Evolutionary conservation across 2,113 vertebrate genomes (phyloP).

Genomic region (Nycticebus coucang): DNA sequence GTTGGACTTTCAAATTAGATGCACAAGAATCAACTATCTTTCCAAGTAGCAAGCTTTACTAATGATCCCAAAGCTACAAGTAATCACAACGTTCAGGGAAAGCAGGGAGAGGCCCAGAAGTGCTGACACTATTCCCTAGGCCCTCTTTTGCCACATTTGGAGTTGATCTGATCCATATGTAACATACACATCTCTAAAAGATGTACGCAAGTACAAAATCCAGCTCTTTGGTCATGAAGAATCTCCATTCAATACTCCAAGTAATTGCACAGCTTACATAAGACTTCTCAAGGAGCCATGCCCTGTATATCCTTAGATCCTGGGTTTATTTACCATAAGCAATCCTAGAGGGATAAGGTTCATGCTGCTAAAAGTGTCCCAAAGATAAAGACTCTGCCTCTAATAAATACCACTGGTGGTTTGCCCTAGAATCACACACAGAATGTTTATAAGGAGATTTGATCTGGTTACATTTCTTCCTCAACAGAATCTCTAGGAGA

Average conservation of each 20-base stretch:
- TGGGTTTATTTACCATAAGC: background rate
- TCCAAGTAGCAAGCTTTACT: background rate
- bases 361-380: background rate
- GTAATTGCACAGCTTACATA: background rate
- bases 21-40: background rate
- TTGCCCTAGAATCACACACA: background rate
- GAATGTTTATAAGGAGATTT: slow-evolving; percentile 20
- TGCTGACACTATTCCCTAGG: rapidly evolving
- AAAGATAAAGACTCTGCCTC: background rate
- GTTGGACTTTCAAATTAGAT: background rate
- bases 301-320: background rate
- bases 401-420: background rate
- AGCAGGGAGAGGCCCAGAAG: background rate
- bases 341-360: background rate
- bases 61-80: background rate
- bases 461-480: background rate
- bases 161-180: background rate
- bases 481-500: background rate
- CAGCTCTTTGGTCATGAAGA: background rate
- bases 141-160: background rate
- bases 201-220: background rate
- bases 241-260: background rate
- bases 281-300: background rate
- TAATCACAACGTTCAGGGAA: background rate
- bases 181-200: background rate